These are phyloP conservation scores for Anaspis maculata DNA, from an alignment of 2,888 invertebrate genomes.

Conservation along the genomic window DNA sequence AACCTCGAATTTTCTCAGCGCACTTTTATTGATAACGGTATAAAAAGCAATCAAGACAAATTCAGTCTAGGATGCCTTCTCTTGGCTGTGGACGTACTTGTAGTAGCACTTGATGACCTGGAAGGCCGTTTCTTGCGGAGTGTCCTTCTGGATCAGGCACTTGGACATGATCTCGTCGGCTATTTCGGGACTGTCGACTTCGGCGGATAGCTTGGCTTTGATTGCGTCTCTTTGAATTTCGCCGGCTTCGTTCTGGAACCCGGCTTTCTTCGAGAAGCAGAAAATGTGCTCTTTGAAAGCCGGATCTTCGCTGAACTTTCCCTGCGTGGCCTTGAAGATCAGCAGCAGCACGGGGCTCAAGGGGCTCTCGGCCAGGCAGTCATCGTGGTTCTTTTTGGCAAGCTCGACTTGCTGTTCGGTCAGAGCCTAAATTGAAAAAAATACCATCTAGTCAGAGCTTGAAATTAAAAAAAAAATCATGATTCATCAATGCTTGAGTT, in stretches of 20 bases:
- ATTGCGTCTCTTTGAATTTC: slow-evolving; percentile 23
- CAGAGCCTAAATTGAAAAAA: not conserved
- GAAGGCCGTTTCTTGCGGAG: slow-evolving; percentile 21
- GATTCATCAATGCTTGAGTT: no score
- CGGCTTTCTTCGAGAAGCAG: slow-evolving; percentile 26
- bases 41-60: no score
- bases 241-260: slow-evolving; percentile 28
- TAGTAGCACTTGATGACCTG: slow-evolving; percentile 26
- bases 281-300: slow-evolving; percentile 22
- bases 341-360: slow-evolving; percentile 20
- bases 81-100: slow-evolving; percentile 8
- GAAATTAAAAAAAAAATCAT: no score
- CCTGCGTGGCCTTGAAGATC: slow-evolving; percentile 21
- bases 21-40: no score
- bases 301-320: slow-evolving; percentile 23
- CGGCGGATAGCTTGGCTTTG: slow-evolving; percentile 15
- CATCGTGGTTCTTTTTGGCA: slow-evolving; percentile 18
- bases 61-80: no score
- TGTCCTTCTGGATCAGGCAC: slow-evolving; percentile 20
- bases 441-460: not conserved
- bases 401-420: slow-evolving; percentile 11
- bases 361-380: slow-evolving; percentile 19
- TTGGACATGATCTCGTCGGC: slow-evolving; percentile 19
- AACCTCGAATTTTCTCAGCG: no score
- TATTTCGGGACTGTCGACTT: slow-evolving; percentile 10